Conservation (phyloP, 2,888 invertebrate genomes). For the Eudemis profundana region DNA sequence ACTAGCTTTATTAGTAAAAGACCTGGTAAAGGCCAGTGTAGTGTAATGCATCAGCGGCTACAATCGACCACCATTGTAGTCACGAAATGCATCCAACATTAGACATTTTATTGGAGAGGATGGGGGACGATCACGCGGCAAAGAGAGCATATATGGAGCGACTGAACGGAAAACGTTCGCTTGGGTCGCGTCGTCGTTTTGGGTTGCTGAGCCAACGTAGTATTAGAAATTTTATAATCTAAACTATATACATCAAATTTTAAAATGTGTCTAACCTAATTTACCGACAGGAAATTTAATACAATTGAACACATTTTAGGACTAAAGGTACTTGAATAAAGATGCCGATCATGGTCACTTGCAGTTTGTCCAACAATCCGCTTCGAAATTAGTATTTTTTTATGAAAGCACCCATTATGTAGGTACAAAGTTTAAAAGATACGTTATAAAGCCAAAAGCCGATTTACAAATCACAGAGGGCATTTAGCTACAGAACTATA, state of each 20-base stretch:
- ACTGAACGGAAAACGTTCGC: no score
- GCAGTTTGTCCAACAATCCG: neutral
- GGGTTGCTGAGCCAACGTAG: no score
- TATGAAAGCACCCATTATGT: neutral
- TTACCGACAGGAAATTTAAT: constrained; percentile 13
- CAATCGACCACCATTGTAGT: constrained; percentile 4
- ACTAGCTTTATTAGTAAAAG: no score
- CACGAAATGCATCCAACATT: constrained; percentile 13
- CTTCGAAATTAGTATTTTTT: neutral
- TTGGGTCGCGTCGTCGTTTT: no score
- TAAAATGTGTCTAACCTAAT: constrained; percentile 16
- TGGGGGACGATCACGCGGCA: no score
- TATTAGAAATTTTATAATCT: constrained; percentile 10
- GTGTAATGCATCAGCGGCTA: neutral
- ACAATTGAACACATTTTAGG: constrained; percentile 33
- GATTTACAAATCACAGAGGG: neutral
- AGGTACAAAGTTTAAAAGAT: neutral
- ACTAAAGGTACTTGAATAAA: constrained; percentile 3
- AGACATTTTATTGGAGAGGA: no score
- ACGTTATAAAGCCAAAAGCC: neutral
- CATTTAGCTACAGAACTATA: neutral
- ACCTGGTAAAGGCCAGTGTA: no score
- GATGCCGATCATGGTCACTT: neutral
- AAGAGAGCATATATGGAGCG: no score
- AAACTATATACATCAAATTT: constrained; percentile 13